Evolutionary conservation across 2,797 vertebrate species (phyloP), one percentile per base, ranked within the genome.

Genomic region (Smutsia gigantea): DNA sequence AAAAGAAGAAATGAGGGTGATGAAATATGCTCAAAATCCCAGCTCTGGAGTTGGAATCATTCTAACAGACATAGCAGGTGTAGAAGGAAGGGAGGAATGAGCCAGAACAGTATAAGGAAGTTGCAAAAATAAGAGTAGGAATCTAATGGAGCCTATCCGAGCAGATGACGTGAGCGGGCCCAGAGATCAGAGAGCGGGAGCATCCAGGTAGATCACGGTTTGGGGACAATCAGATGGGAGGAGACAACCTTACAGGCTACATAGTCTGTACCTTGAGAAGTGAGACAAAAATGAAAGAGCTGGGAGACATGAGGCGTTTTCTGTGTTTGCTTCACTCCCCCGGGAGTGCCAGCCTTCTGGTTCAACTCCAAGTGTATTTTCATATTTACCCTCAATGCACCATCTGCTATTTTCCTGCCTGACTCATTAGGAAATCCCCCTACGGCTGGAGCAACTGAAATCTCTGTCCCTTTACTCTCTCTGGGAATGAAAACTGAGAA

Each of bases 371-470:
- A 88, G 51, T 9, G 0, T 97, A 61, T 97, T 93, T 97, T 96
- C 55, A 68, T 87, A 84, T 97, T 97, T 94, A 91, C 6, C 66
- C 86, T 96, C 27, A 66, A 63, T 68, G 68, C 18, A 59, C 72
- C 83, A 90, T 97, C 95, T 98, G 97, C 66, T 98, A 49, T 85
- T 97, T 97, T 97, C 61, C 85, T 71, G 69, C 81, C 84, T 96
- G 75, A 94, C 53, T 98, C 93, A 92, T 86, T 95, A 96, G 49
- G 53, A 87, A 95, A 90, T 96, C 31, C 55, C 78, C 49, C n/a
- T 66, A 66, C 29, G 6, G 21, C 15, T 53, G 88, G 27, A 97
- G 21, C 66, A 85, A 69, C 75, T 59, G 61, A 64, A 66, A 63
- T 90, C 42, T 92, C 84, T 75, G 71, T 84, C 18, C n/a, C n/a